Evolutionary conservation across 2,797 vertebrate species (phyloP), one percentile per base, ranked within the genome.

Genomic region (Etheostoma perlongum): DNA sequence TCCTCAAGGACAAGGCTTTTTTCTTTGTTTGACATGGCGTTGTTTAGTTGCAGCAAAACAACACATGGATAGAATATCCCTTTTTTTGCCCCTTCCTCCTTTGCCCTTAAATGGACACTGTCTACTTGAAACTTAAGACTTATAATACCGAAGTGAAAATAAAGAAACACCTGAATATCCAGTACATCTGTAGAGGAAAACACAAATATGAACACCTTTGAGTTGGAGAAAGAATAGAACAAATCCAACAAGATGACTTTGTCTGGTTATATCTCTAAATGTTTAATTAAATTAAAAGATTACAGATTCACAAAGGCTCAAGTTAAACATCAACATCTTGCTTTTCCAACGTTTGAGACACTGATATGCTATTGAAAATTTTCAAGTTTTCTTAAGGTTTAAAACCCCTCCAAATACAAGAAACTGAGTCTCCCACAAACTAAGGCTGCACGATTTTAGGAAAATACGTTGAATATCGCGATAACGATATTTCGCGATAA

Each of bases 1-100:
- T 19, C 42, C 62, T 66, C 16, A 65, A 72, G 72, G 65, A 61
- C 57, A 0, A n/a, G 27, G 70, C 51, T 69, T 68, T 60, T 74
- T 61, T 67, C 60, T 84, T 63, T 65, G 57, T 70, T 74, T 52
- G 63, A 57, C 49, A 18, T 40, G 47, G 27, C 54, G n/a, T 68
- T 74, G 60, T 52, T 36, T 42, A 55, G 59, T 60, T 63, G 59
- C 75, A 69, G 21, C 36, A 54, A 58, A 68, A 60, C 67, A 65
- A 18, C 49, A 23, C 23, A 61, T 27, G 10, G 6, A 21, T 14
- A 57, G 5, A 60, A 60, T 58, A 40, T 40, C 36, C 36, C 4
- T 21, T 23, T 10, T 61, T 27, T 62, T 47, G 42, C 8, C 6
- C 47, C 1, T 30, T 2, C 47, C 1, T 30, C 2, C 9, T 64